phyloP scores from a whole-genome alignment of 2,113 vertebrate species.

The Dasyornis broadbenti region DNA sequence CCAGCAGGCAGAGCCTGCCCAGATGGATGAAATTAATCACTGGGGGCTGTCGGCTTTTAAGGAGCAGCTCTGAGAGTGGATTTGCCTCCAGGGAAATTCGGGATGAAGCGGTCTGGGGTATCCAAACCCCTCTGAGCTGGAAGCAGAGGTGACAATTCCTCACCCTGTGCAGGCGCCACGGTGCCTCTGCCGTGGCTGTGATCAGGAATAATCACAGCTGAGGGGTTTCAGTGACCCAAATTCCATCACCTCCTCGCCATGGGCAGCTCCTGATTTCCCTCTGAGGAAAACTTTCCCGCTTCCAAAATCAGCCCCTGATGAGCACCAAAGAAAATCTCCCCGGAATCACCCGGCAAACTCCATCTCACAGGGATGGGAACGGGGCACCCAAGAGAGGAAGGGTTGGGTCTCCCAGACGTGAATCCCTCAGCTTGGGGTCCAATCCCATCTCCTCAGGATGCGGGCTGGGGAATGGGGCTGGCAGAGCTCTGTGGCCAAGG shows the following conservation, averaged over 20 bases:
- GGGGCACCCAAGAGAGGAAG: accelerated
- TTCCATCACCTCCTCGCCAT: accelerated
- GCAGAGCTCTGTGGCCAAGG: background rate
- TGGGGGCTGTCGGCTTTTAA: background rate
- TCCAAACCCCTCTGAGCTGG: background rate
- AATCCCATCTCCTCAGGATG: no score
- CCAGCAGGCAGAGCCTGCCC: background rate
- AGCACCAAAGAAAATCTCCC: background rate
- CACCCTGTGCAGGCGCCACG: accelerated
- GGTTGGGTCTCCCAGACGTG: accelerated
- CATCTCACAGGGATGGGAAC: background rate
- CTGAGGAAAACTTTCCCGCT: accelerated
- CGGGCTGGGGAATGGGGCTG: background rate
- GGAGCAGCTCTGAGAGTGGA: accelerated
- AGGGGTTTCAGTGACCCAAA: background rate
- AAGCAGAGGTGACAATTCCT: background rate
- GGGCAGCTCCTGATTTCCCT: background rate
- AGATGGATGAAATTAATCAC: background rate
- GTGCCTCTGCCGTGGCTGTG: background rate
- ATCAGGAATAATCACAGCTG: accelerated
- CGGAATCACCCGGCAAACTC: background rate
- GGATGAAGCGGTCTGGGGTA: accelerated
- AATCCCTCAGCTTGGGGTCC: background rate
- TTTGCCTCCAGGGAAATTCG: background rate
- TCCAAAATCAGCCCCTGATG: background rate